Percentiles rank a stretch among this genome's conserved stretches.
Evolutionary conservation across 2,797 vertebrate genomes (phyloP).

Genomic region (Gephyroberyx darwinii): DNA sequence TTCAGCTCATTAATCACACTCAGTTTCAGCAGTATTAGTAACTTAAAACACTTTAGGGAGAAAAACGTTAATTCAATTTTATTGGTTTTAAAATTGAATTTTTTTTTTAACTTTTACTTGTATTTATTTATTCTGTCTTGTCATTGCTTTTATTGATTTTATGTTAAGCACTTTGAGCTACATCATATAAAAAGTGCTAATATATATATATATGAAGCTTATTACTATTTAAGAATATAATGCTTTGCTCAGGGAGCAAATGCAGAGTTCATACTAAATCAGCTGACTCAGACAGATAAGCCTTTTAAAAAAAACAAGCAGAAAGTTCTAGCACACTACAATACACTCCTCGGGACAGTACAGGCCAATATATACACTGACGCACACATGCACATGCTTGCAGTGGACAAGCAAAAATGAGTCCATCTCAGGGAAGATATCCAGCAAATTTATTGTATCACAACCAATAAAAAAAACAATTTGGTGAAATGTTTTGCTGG

Average conservation of each 20-base stretch:
- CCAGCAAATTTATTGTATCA: slow-evolving; percentile 6
- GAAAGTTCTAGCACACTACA: not conserved
- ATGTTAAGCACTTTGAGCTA: too few relatives aligned
- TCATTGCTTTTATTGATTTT: too few relatives aligned
- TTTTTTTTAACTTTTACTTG: too few relatives aligned
- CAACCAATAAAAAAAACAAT: not conserved
- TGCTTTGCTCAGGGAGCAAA: not conserved
- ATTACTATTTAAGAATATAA: too few relatives aligned
- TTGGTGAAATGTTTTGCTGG: slow-evolving; percentile 2
- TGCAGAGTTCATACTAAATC: not conserved
- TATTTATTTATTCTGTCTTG: too few relatives aligned
- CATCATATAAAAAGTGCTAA: too few relatives aligned
- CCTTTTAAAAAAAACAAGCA: not conserved
- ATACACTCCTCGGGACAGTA: not conserved
- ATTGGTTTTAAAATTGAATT: too few relatives aligned
- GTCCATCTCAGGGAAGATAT: not conserved
- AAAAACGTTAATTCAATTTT: too few relatives aligned
- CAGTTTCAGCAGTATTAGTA: not conserved
- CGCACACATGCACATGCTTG: not conserved
- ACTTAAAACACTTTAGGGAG: too few relatives aligned
- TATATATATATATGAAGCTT: too few relatives aligned
- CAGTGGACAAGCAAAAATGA: not conserved
- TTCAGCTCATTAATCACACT: too few relatives aligned
- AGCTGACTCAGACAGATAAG: not conserved
- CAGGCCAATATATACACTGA: not conserved